phyloP scores from a whole-genome alignment of 2,113 vertebrate species.

The Typhlomys cinereus region DNA sequence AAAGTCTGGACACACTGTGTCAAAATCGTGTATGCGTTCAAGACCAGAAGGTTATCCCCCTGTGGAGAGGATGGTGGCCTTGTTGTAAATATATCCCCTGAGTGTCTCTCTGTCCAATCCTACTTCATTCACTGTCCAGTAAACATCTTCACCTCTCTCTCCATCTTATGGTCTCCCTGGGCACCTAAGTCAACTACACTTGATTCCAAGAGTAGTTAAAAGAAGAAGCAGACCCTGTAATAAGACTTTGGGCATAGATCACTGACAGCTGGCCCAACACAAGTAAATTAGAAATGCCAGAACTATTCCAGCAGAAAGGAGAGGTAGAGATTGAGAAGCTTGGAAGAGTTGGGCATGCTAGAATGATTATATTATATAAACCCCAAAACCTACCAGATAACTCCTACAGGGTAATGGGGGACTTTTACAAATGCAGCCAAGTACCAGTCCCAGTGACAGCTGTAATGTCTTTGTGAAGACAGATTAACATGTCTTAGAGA shows the following conservation, averaged over 20 bases:
- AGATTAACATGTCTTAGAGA: not conserved
- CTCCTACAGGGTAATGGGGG: not conserved
- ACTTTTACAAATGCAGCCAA: not conserved
- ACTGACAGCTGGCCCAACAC: not conserved
- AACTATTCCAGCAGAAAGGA: not conserved
- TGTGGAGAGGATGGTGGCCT: accelerated
- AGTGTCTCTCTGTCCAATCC: not conserved
- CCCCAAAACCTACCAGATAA: not conserved
- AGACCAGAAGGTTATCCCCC: not conserved
- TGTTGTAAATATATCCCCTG: no score
- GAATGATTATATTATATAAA: not conserved
- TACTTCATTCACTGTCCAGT: not conserved
- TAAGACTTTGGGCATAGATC: not conserved
- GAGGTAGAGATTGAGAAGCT: not conserved
- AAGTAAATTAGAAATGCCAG: not conserved
- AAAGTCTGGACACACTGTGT: not conserved
- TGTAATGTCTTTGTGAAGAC: not conserved
- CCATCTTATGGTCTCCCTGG: not conserved
- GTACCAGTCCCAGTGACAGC: not conserved
- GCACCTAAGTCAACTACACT: not conserved
- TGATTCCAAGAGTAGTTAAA: not conserved
- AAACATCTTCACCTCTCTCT: not conserved
- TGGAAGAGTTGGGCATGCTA: not conserved
- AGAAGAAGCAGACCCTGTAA: not conserved
- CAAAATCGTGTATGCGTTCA: not conserved